Base-by-base conservation (phyloP, 92 coral and sea anemone genomes). In the Bergia sp. region DNA sequence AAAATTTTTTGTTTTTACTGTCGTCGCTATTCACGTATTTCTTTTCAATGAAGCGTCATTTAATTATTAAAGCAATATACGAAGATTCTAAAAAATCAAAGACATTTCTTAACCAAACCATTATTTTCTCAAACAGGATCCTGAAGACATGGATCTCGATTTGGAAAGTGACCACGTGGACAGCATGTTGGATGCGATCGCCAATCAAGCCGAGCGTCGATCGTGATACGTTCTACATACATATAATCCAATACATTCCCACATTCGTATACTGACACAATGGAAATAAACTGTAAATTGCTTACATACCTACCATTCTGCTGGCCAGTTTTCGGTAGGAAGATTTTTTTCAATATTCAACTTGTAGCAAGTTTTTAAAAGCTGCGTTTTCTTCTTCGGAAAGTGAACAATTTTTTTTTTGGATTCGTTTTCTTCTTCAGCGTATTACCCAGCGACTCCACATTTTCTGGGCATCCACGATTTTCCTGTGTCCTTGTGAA, bases 161-260 rank as follows among this genome's bases (percentile, higher is more conserved):
- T 85, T 67, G 77, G 91, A 93, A 75, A 92, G 91, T 39, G 96
- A 90, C 21, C 88, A 49, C 36, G 98, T 95, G 47, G 98, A 95
- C 49, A 79, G 64, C 16, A 88, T 95, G 92, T 73, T 95, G 80
- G 93, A 88, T 71, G 92, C 85, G 11, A 90, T 95, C 16, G 98
- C 98, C 23, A 85, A 61, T 21, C 92, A 91, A 89, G 93, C 94
- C 1, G 90, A 75, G 53, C 78, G 67, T 7, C 58, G 87, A 71
- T 67, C 66, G 58, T 84, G 77, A 84, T 43, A 29, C 77, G 8
- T 29, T 41, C 64, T 38, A 49, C 82, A 45, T 5, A 77, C 55
- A 29, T 29, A 29, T 29, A 29, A 29, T 42, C 78, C 15, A 44
- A 77, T 18, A 45, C 36, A 20, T 47, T 3, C 3, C 37, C 15